These are phyloP conservation scores for Chelonus insularis DNA, from an alignment of 1,140 invertebrate genomes.

Conservation along the genomic window DNA sequence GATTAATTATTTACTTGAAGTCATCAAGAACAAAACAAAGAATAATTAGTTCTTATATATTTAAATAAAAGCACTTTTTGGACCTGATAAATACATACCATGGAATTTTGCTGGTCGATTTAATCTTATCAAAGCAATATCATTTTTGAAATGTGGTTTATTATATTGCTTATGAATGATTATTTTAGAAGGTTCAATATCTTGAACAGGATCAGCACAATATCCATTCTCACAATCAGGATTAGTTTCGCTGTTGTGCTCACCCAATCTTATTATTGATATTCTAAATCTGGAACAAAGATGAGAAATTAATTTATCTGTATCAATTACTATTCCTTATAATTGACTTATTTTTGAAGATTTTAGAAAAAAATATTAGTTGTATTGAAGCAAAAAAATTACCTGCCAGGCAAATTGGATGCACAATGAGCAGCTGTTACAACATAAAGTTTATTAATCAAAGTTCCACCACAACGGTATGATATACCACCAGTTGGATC, in stretches of 20 bases:
- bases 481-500: slow-evolving; percentile 27
- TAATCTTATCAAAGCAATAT: slow-evolving; percentile 69
- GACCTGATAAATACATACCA: too few relatives aligned
- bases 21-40: not conserved
- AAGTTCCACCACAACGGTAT: slow-evolving; percentile 67
- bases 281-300: slow-evolving; percentile 48
- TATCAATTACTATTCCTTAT: too few relatives aligned
- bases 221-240: slow-evolving; percentile 63
- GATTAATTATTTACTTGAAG: not conserved
- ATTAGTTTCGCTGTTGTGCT: slow-evolving; percentile 59
- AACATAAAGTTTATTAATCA: slow-evolving; percentile 66
- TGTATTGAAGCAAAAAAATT: too few relatives aligned
- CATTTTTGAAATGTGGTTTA: slow-evolving; percentile 65
- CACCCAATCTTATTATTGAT: slow-evolving; percentile 63
- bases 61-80: too few relatives aligned
- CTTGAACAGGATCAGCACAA: slow-evolving; percentile 64
- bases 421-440: slow-evolving; percentile 73
- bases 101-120: slow-evolving; percentile 56
- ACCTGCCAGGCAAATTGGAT: slow-evolving; percentile 51
- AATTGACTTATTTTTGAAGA: too few relatives aligned
- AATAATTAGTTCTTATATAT: too few relatives aligned
- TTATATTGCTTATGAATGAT: slow-evolving; percentile 64
- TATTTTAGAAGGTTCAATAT: slow-evolving; percentile 57
- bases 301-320: slow-evolving; percentile 7
- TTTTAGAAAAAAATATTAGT: too few relatives aligned